A percentile compares a stretch with the other conserved stretches of the same genome.
Evolutionary conservation across 2,113 vertebrate genomes (phyloP).

Genomic region (Stegostoma tigrinum): DNA sequence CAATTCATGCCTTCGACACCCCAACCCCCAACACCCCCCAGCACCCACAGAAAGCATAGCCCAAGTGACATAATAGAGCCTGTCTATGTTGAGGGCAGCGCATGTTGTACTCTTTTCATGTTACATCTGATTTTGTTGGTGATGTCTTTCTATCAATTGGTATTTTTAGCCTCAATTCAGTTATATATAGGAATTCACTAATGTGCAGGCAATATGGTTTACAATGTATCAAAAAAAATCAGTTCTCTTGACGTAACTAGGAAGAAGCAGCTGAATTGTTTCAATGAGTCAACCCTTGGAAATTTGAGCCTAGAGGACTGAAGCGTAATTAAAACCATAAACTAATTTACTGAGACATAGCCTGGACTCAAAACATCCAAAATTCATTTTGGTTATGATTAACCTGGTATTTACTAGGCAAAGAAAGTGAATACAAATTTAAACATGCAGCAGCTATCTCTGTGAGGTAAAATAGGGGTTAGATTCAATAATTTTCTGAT

Average conservation of each 20-base stretch:
- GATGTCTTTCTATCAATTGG: neutral
- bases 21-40: neutral
- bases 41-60: too few species aligned
- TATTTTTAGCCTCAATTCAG: neutral
- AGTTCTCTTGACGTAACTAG: neutral
- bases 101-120: neutral
- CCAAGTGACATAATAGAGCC: neutral
- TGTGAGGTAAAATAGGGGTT: neutral
- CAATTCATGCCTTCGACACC: neutral
- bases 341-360: conserved; percentile 10
- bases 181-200: neutral
- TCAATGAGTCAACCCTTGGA: neutral
- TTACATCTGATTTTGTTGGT: neutral
- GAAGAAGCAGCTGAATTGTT: neutral
- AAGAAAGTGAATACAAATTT: neutral
- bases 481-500: neutral
- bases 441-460: neutral
- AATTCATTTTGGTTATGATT: neutral
- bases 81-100: too few species aligned
- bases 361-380: neutral
- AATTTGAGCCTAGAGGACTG: neutral
- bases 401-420: neutral
- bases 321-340: neutral
- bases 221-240: neutral
- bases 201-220: neutral